A percentile compares a stretch with the other conserved stretches of the same genome.
phyloP scores from a whole-genome alignment of 2,888 invertebrate genomes.

The Chromoteleia sp. region DNA sequence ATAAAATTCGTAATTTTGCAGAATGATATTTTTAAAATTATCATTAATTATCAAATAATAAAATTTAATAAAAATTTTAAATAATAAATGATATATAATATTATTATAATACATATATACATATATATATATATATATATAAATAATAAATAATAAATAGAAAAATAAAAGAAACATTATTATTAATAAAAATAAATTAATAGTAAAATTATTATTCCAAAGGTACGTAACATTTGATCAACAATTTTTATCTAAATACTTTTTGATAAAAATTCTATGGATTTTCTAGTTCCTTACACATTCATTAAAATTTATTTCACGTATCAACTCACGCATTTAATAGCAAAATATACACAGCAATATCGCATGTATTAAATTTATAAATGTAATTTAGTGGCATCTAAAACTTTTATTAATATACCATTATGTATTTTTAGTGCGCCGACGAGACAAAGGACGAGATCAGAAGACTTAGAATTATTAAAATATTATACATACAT shows the following conservation, averaged over 20 bases:
- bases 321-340: not conserved
- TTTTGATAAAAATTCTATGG: not conserved
- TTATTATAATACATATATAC: no score
- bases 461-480: slow-evolving; percentile 16
- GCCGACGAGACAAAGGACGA: slow-evolving; percentile 11
- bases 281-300: not conserved
- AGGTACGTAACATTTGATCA: not conserved
- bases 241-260: not conserved
- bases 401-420: slow-evolving; percentile 19
- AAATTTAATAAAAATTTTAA: no score
- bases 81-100: no score
- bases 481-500: not conserved
- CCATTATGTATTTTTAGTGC: slow-evolving; percentile 24
- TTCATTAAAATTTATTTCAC: not conserved
- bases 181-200: not conserved
- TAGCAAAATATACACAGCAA: not conserved
- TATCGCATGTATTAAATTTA: not conserved
- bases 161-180: no score
- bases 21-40: no score
- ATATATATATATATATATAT: no score
- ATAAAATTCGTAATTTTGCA: not conserved
- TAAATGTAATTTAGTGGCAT: not conserved
- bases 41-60: no score
- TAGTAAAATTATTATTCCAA: not conserved
- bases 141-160: no score